Conservation (phyloP, 2,113 vertebrate species). For the Microtus ochrogaster region DNA sequence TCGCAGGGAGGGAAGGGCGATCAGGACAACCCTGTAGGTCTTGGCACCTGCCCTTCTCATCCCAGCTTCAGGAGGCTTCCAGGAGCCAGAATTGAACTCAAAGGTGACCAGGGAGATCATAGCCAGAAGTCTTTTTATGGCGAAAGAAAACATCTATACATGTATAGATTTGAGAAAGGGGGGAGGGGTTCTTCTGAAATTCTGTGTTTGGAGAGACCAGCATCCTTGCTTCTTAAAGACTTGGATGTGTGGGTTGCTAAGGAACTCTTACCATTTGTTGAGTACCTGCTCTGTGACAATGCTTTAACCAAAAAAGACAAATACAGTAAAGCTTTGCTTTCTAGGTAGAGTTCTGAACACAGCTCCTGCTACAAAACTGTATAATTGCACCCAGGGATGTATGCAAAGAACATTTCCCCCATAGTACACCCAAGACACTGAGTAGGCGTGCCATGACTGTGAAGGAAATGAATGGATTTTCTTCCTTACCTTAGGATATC, state of each 20-base stretch:
- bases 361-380: accelerated
- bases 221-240: neutral
- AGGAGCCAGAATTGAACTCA: neutral
- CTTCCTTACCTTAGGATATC: neutral
- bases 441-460: neutral
- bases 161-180: neutral
- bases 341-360: accelerated
- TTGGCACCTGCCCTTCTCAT: neutral
- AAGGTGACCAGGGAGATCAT: neutral
- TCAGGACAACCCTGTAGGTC: neutral
- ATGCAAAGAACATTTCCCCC: too few species aligned
- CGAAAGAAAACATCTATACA: neutral
- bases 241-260: neutral
- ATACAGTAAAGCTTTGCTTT: neutral
- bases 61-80: neutral
- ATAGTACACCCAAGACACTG: neutral
- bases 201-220: neutral
- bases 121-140: neutral
- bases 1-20: neutral
- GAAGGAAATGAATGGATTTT: neutral
- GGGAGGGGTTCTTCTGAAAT: neutral
- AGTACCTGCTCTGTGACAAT: neutral
- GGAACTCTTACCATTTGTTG: neutral
- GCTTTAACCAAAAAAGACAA: neutral
- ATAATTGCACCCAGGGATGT: neutral